Percentiles rank a stretch among this genome's conserved stretches.
phyloP scores from a whole-genome alignment of 2,888 invertebrate genomes.

The Subacronicta megacephala region DNA sequence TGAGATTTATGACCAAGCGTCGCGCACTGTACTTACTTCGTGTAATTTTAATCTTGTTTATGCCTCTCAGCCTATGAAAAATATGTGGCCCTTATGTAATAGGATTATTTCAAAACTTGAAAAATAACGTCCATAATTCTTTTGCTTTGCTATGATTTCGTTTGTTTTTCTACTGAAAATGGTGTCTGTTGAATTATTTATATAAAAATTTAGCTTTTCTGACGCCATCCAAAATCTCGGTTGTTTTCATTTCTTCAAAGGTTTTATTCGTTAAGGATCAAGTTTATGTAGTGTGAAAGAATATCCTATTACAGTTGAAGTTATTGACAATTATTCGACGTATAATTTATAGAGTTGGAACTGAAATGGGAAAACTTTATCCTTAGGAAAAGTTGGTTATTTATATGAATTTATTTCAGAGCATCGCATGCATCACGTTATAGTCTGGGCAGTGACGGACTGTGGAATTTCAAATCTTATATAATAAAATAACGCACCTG shows the following conservation, averaged over 20 bases:
- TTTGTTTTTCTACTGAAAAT: slow-evolving; percentile 37
- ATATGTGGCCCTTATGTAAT: slow-evolving; percentile 54
- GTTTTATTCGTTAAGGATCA: slow-evolving; percentile 15
- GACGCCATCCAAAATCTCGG: slow-evolving; percentile 2
- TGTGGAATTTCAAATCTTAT: no score
- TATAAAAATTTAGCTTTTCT: slow-evolving; percentile 32
- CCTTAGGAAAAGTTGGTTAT: slow-evolving; percentile 20
- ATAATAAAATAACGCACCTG: no score
- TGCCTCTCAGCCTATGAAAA: slow-evolving; percentile 60
- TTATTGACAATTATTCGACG: slow-evolving; percentile 30
- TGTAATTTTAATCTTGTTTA: slow-evolving; percentile 83
- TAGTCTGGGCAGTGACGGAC: no score
- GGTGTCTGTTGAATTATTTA: slow-evolving; percentile 49
- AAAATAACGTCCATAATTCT: slow-evolving; percentile 54
- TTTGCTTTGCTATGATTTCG: slow-evolving; percentile 31
- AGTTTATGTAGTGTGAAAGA: slow-evolving; percentile 40
- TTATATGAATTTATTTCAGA: neutral
- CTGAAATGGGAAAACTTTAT: slow-evolving; percentile 21
- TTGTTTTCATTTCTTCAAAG: slow-evolving; percentile 16
- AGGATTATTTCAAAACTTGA: slow-evolving; percentile 55
- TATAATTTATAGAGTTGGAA: slow-evolving; percentile 28
- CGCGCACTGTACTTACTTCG: slow-evolving; percentile 61
- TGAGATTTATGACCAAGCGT: slow-evolving; percentile 68
- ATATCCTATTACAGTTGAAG: slow-evolving; percentile 25
- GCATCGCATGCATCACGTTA: neutral